These are phyloP conservation scores for Hylaeus volcanicus DNA, from an alignment of 1,140 invertebrate genomes.

Conservation along the genomic window DNA sequence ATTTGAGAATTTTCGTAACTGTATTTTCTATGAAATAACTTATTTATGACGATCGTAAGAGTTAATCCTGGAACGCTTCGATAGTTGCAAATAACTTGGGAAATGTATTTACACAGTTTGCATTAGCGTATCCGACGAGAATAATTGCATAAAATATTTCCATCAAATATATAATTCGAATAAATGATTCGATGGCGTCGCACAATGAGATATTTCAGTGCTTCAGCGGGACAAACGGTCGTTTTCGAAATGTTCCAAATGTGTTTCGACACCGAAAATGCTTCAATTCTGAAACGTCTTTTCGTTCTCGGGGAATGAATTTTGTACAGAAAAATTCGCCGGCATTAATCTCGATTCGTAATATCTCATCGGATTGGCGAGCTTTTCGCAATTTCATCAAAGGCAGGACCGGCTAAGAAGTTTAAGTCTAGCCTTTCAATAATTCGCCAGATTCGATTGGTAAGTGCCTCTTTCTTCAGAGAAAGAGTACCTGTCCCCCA, in stretches of 20 bases:
- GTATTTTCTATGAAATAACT: background rate
- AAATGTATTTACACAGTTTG: background rate
- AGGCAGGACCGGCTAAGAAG: background rate
- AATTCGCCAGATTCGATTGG: conserved; percentile 2
- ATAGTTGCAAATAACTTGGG: background rate
- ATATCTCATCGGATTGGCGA: conserved; percentile 26
- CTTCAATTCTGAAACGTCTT: background rate
- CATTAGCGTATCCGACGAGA: background rate
- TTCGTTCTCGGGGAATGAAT: conserved; percentile 27
- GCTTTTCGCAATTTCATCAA: conserved; percentile 14
- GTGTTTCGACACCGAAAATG: background rate
- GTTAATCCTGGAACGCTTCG: background rate
- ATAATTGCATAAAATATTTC: no score
- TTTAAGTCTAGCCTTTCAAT: conserved; percentile 15
- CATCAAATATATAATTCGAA: no score
- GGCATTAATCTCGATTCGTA: conserved; percentile 26
- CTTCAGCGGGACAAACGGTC: no score
- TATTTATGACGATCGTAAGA: background rate
- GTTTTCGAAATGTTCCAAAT: no score
- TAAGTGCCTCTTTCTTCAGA: background rate
- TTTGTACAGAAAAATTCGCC: conserved; percentile 29
- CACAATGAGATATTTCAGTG: no score
- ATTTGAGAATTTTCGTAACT: background rate
- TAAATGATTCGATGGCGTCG: no score
- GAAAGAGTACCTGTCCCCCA: background rate